Evolutionary conservation across 2,113 vertebrate genomes (phyloP).

Genomic region (Rafetus swinhoei): DNA sequence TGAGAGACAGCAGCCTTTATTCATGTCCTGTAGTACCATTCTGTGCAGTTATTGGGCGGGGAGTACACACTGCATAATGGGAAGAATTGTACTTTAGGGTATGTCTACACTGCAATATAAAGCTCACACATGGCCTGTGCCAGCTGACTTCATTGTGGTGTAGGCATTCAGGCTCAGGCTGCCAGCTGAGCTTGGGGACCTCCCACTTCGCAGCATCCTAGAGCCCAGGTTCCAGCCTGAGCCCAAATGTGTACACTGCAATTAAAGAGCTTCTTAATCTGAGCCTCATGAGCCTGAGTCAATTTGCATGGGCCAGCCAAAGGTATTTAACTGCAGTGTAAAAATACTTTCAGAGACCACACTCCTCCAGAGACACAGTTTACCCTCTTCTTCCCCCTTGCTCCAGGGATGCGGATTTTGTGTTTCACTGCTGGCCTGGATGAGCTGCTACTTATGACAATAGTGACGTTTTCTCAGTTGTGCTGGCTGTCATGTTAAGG

Average conservation of each 20-base stretch:
- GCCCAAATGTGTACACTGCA: not conserved
- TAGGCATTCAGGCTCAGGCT: not conserved
- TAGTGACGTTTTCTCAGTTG: not conserved
- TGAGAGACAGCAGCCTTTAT: not conserved
- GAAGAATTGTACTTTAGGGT: not conserved
- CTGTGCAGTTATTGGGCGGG: not conserved
- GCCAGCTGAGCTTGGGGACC: not conserved
- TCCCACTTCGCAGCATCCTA: not conserved
- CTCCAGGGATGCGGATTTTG: not conserved
- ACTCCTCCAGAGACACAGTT: not conserved
- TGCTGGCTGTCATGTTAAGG: not conserved
- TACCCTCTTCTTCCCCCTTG: not conserved
- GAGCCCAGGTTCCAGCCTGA: not conserved
- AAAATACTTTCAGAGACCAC: not conserved
- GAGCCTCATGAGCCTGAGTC: not conserved
- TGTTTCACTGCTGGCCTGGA: not conserved
- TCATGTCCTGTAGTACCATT: not conserved
- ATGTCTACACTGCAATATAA: not conserved
- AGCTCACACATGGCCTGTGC: not conserved
- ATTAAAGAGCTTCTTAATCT: not conserved
- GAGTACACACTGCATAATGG: accelerated
- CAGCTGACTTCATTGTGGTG: not conserved
- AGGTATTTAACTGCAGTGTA: not conserved
- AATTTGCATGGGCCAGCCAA: not conserved
- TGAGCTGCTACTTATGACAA: not conserved